Conservation (phyloP, 2,797 vertebrate species). For the Otolemur crassicaudatus region DNA sequence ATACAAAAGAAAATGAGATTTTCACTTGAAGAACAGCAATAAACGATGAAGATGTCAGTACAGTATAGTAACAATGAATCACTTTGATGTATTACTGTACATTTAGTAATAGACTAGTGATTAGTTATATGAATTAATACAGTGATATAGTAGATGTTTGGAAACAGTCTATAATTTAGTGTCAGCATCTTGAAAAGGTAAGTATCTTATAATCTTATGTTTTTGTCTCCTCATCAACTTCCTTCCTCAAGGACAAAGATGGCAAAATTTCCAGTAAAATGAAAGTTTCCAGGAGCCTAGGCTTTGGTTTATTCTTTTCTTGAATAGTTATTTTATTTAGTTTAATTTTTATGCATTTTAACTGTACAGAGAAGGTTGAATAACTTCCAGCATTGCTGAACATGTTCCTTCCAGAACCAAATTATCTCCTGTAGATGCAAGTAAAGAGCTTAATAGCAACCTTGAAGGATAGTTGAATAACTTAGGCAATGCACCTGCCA, state of each 20-base stretch:
- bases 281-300: background rate
- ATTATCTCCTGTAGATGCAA: background rate
- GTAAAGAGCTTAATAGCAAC: background rate
- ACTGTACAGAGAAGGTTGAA: background rate
- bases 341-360: slow-evolving; percentile 47
- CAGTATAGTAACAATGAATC: background rate
- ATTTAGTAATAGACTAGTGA: slow-evolving; percentile 9
- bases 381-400: background rate
- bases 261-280: slow-evolving; percentile 10
- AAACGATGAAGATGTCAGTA: slow-evolving; percentile 40
- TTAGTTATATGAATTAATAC: slow-evolving; percentile 1
- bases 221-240: background rate
- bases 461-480: background rate
- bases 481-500: background rate
- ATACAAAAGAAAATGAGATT: slow-evolving; percentile 35
- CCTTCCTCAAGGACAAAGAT: slow-evolving; percentile 35
- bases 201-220: background rate
- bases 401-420: background rate
- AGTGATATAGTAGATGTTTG: background rate
- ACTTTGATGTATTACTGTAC: background rate
- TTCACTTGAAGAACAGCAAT: background rate
- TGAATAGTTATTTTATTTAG: background rate
- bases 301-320: background rate
- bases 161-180: background rate
- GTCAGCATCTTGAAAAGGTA: background rate